Percentiles rank a stretch among this genome's conserved stretches.
These are phyloP conservation scores for Diplodus puntazzo DNA, from an alignment of 2,797 vertebrate genomes.

Conservation along the genomic window DNA sequence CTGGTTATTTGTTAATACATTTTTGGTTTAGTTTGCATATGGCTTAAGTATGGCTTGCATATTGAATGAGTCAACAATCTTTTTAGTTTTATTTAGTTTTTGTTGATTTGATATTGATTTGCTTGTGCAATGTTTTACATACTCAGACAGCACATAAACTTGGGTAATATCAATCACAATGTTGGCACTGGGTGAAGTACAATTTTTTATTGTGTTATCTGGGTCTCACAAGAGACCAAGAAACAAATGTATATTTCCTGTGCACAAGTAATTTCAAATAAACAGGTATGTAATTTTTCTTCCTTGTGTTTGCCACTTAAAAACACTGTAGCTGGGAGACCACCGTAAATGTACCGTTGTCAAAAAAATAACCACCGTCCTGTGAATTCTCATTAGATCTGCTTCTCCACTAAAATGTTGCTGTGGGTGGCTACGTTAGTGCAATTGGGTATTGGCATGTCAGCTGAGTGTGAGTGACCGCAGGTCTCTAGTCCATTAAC, in stretches of 20 bases:
- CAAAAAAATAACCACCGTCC: background rate
- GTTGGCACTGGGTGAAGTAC: background rate
- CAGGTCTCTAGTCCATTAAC: conserved; percentile 59
- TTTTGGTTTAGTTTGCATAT: background rate
- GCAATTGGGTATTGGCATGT: conserved; percentile 21
- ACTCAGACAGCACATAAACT: background rate
- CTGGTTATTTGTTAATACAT: background rate
- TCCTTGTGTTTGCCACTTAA: background rate
- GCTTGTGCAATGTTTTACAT: background rate
- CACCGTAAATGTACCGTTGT: background rate
- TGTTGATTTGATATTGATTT: background rate
- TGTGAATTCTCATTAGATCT: conserved; percentile 32
- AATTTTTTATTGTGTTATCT: background rate
- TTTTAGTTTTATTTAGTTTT: background rate
- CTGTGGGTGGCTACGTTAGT: conserved; percentile 10
- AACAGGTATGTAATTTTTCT: background rate
- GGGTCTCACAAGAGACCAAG: background rate
- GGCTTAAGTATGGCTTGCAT: background rate
- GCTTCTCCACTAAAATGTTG: conserved; percentile 16
- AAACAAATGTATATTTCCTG: background rate
- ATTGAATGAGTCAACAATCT: background rate
- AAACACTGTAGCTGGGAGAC: background rate
- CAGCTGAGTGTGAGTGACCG: conserved; percentile 51
- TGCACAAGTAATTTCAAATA: background rate
- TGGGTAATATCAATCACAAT: background rate